Evolutionary conservation across 2,888 invertebrate species (phyloP), one percentile per base, ranked within the genome.

Genomic region (Cephus spinipes): DNA sequence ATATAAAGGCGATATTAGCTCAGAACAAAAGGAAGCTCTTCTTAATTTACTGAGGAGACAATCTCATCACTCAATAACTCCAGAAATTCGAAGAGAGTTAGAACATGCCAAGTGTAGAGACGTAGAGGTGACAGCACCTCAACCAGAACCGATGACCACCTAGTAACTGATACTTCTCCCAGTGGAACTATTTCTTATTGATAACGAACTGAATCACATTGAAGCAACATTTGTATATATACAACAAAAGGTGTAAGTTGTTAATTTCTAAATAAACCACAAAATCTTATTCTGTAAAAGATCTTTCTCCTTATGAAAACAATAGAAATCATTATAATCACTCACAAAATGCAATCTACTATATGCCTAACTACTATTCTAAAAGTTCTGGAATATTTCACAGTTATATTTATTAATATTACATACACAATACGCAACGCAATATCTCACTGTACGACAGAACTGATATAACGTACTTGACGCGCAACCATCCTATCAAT

Each of bases 1-100:
- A 75, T 99, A 99, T 92, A 99, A 99, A 92, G 95, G 96, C 79
- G 98, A 99, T 91, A 95, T 99, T 83, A 98, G 97, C 69, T 94
- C 95, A 3, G 99, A 99, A 87, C 99, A 99, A 92, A 95, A 95
- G 87, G 97, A 98, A 88, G 95, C 96, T 0, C 92, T 99, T 73
- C 91, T 98, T 74, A 95, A 95, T 82, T 93, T 99, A 69, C 90
- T 98, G 32, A 94, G 94, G 76, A 94, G 94, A 86, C 97, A 98
- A 85, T 92, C 92, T 0, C 96, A 96, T 90, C 93, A 93, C 73
- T 93, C 94, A 30, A 95, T 98, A 75, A 96, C 97, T 12, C 92
- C 95, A 1, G 98, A 98, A 94, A 95, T 99, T 79, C 93, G 98
- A 76, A 93, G 97, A 82, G 98, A 99, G 92, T 92, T 99, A 32